Base-by-base conservation (phyloP, 2,797 vertebrate genomes). In the Peromyscus nudipes region DNA sequence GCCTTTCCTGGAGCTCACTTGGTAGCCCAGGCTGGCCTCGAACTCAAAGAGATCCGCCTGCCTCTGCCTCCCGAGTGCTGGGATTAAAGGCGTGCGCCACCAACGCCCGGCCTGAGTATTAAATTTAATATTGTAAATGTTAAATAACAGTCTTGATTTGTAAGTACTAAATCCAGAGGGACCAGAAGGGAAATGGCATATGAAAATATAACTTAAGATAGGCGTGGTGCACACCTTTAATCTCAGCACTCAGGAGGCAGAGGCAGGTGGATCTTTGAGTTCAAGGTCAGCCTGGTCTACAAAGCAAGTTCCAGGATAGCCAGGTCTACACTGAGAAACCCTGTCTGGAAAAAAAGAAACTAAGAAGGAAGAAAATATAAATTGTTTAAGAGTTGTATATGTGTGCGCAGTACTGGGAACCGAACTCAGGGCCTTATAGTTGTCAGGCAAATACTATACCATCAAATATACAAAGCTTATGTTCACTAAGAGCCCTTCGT, bases 101-200 rank as follows among this genome's bases (percentile, higher is more conserved):
- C n/a, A n/a, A n/a, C n/a, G n/a, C n/a, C n/a, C n/a, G n/a, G n/a
- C n/a, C 37, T 86, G 60, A 92, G 12, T 12, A 37, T 55, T 55
- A 55, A 55, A 55, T 55, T 55, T 55, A 55, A 55, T 55, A 55
- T 16, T 55, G 0, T 93, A 93, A 82, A 69, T 91, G 27, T 89
- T 86, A 89, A 79, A 7, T 97, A 71, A 91, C 13, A 89, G 25
- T 96, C 93, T 82, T 60, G 29, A 89, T 77, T 87, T 84, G 52
- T n/a, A 94, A 91, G 11, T 90, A 75, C 43, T 88, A 79, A 96
- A 77, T 96, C 92, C 46, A 92, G 27, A 96, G 57, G 88, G 23
- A 95, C 67, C 46, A 89, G 21, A 96, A 43, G 49, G 43, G 52
- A 96, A 94, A 86, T 65, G 27, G n/a, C 93, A 85, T 92, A 23